Evolutionary conservation across 35 echinoderm and acorn worm genomes (phyloP), one percentile per base, ranked within the genome.

Genomic region (Lytechinus variegatus): DNA sequence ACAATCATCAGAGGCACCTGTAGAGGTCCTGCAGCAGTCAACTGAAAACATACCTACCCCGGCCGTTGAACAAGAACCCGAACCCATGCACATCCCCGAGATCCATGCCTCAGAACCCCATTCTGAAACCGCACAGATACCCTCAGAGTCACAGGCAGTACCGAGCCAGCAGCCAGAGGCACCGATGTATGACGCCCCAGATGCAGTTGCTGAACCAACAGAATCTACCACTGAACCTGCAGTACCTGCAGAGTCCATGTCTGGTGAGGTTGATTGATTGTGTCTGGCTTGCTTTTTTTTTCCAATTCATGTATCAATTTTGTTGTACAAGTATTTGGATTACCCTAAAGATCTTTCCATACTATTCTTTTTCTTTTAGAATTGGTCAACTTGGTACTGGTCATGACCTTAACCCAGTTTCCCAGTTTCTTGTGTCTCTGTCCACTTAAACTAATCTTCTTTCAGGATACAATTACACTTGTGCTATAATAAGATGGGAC

Each of bases 241-340:
- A 8, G 88, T 90, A 52, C 88, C 88, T 8, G 88, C 88, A 5
- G 88, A 14, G 28, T 90, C 88, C 16, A 54, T 90, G 88, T 90
- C 88, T 90, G 88, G 88, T 90, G 88, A 90, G 88, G 88, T 90
- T 90, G 88, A 44, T 90, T 90, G 88, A 54, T 90, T 54, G 88
- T 54, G 88, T 52, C 52, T 52, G 88, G 88, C 88, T 44, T 90
- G 52, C 88, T 90, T 13, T 90, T 90, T 90, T 52, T 52, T 90
- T 89, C 52, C 88, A 90, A 27, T 90, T 33, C 8, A 90, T 89
- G 28, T 33, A 33, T 89, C 27, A 28, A 28, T 24, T 88, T 52
- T 90, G 52, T 90, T 90, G 88, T 52, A 28, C 33, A 90, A 90
- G 88, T 90, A 52, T 29, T 90, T 9, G 21, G 9, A 6, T 44